Evolutionary conservation across 1,140 invertebrate species (phyloP).

Genomic region (Brachionus rotundiformis): DNA sequence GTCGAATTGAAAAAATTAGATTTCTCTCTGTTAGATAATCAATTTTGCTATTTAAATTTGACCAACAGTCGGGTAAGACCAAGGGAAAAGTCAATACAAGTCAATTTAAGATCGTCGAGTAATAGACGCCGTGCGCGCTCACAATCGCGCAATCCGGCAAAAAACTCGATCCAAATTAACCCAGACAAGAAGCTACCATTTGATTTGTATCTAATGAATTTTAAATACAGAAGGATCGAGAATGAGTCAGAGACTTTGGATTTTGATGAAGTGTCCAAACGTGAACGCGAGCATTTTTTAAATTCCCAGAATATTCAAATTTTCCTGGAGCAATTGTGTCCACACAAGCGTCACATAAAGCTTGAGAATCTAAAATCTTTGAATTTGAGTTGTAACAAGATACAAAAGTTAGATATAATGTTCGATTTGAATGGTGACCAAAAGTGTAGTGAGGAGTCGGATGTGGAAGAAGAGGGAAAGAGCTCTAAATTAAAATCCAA

Average conservation of each 20-base stretch:
- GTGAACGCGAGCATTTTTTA: not conserved
- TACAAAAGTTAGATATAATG: constrained; percentile 33
- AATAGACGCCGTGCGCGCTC: constrained; percentile 38
- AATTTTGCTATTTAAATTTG: constrained; percentile 50
- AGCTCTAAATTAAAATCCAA: not conserved
- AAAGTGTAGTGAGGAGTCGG: constrained; percentile 70
- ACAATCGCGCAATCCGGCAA: constrained; percentile 20
- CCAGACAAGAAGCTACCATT: constrained; percentile 32
- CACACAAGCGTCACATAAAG: constrained; percentile 46
- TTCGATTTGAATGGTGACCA: constrained; percentile 13
- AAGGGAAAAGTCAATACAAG: constrained; percentile 19
- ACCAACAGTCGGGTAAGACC: not conserved
- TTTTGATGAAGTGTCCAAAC: not conserved
- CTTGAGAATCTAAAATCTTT: constrained; percentile 53
- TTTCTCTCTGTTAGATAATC: constrained; percentile 14
- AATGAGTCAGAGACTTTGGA: not conserved
- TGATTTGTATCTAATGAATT: constrained; percentile 36
- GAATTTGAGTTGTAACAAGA: constrained; percentile 48
- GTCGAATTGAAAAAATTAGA: constrained; percentile 34
- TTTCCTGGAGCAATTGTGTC: constrained; percentile 37
- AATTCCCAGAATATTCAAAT: constrained; percentile 47
- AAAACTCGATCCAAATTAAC: not conserved
- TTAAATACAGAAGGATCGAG: constrained; percentile 7
- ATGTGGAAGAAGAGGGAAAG: not conserved
- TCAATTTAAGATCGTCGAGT: constrained; percentile 16